Conservation (phyloP, 2,888 invertebrate species). For the Tuta absoluta region DNA sequence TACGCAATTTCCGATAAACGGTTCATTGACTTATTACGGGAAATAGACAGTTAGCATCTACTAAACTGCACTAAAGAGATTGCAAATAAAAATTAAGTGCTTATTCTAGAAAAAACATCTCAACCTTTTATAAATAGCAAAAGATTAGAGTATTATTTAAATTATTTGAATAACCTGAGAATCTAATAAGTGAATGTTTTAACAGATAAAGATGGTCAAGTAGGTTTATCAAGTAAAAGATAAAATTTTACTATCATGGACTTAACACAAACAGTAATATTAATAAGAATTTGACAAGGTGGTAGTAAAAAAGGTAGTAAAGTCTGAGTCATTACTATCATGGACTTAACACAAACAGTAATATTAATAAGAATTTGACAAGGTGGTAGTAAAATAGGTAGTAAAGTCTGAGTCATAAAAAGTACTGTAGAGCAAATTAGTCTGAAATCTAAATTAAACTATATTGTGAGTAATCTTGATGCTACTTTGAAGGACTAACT, state of each 20-base stretch:
- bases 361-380: not conserved
- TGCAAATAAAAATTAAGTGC: not conserved
- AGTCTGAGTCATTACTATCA: no score
- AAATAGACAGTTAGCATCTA: not conserved
- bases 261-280: not conserved
- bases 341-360: not conserved
- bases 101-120: no score
- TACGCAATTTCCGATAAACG: constrained; percentile 3
- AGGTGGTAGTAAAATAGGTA: not conserved
- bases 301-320: not conserved
- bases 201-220: no score
- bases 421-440: not conserved
- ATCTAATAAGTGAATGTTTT: no score
- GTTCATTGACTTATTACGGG: not conserved
- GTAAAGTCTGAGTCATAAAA: not conserved
- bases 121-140: not conserved
- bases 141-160: no score
- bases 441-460: not conserved
- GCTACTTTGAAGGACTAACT: not conserved
- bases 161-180: no score
- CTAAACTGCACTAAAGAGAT: not conserved
- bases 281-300: not conserved
- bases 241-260: no score
- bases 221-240: no score
- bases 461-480: not conserved